These are phyloP conservation scores for Drosophila anceps DNA, from an alignment of 2,888 invertebrate genomes.

Conservation along the genomic window DNA sequence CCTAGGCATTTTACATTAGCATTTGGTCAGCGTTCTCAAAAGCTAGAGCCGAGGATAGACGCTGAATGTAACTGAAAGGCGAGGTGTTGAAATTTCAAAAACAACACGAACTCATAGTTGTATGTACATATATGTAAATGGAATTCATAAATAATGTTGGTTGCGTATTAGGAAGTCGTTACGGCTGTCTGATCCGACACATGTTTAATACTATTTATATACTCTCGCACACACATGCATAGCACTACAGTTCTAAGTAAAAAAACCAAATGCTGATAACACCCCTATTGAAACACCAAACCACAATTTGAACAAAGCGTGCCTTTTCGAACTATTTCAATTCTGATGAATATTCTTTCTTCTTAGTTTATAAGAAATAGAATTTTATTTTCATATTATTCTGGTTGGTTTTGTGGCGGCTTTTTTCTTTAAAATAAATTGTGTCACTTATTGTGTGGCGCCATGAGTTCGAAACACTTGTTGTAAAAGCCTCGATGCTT, in stretches of 20 bases:
- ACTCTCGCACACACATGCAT: neutral
- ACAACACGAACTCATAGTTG: conserved; percentile 34
- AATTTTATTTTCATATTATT: conserved; percentile 16
- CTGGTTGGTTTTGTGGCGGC: conserved; percentile 9
- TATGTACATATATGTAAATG: conserved; percentile 39
- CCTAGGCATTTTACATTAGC: conserved; percentile 42
- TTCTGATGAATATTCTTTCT: conserved; percentile 23
- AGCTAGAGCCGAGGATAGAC: conserved; percentile 27
- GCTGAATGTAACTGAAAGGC: conserved; percentile 5
- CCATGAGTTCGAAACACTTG: conserved; percentile 38
- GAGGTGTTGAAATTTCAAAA: conserved; percentile 16
- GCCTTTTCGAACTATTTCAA: conserved; percentile 12
- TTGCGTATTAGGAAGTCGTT: conserved; percentile 74
- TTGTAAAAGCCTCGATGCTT: conserved; percentile 52
- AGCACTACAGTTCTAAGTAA: neutral
- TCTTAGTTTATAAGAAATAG: neutral
- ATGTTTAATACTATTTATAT: conserved; percentile 34
- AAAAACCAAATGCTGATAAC: conserved; percentile 56
- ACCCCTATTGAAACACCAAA: conserved; percentile 27
- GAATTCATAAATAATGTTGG: conserved; percentile 62
- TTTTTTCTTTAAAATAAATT: conserved; percentile 48
- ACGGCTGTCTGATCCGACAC: conserved; percentile 47
- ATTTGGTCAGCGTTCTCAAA: conserved; percentile 65
- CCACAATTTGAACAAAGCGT: conserved; percentile 18
- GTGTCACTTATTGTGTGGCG: conserved; percentile 65